These are phyloP conservation scores for Tetragonisca angustula DNA, from an alignment of 2,888 invertebrate genomes.

Conservation along the genomic window DNA sequence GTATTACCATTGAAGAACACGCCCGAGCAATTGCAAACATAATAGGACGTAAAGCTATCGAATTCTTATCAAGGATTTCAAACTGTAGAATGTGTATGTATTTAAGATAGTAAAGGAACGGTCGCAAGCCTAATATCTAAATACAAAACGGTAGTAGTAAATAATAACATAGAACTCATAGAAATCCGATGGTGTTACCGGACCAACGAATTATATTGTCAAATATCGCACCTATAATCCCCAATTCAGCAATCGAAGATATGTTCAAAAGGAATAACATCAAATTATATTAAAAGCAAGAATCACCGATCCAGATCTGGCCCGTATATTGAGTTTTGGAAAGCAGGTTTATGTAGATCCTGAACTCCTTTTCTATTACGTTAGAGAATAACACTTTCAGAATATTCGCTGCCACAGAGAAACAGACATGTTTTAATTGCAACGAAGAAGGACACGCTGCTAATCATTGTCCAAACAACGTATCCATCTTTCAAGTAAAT, in stretches of 20 bases:
- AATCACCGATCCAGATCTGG: too few relatives aligned
- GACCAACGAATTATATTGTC: too few relatives aligned
- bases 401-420: background rate
- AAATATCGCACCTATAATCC: background rate
- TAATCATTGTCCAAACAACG: background rate
- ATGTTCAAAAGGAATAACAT: background rate
- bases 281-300: background rate
- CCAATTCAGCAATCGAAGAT: conserved; percentile 2
- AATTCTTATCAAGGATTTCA: background rate
- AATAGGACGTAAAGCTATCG: too few relatives aligned
- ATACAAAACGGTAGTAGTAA: background rate
- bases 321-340: too few relatives aligned
- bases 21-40: too few relatives aligned
- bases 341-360: too few relatives aligned
- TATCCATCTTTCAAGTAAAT: background rate
- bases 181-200: too few relatives aligned
- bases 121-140: background rate
- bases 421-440: background rate
- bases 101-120: background rate
- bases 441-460: background rate
- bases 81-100: conserved; percentile 12
- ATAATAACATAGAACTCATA: background rate
- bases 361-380: too few relatives aligned
- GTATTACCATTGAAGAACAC: too few relatives aligned
- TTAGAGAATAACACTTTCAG: too few relatives aligned